A percentile compares a stretch with the other conserved stretches of the same genome.
Conservation (phyloP, 2,888 invertebrate species). For the Aspidiotus destructor region DNA sequence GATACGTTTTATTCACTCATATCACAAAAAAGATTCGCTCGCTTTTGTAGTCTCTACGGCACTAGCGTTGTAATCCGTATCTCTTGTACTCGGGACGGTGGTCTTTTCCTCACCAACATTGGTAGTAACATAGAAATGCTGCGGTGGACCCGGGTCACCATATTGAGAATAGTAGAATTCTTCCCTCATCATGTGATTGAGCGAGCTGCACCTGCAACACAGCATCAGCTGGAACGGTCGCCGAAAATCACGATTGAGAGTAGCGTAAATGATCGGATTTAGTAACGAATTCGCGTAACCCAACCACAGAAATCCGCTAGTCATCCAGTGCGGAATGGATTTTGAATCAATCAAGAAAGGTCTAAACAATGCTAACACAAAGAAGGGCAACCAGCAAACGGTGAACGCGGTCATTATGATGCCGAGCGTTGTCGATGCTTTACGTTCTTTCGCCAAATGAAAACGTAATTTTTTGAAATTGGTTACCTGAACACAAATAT, state of each 20-base stretch:
- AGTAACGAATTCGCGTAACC: constrained; percentile 91
- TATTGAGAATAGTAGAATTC: constrained; percentile 88
- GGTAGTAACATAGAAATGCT: constrained; percentile 30
- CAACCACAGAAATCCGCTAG: constrained; percentile 78
- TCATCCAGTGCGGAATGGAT: constrained; percentile 62
- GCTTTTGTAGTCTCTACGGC: constrained; percentile 20
- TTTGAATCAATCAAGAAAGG: constrained; percentile 69
- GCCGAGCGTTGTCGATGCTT: constrained; percentile 92
- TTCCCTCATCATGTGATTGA: constrained; percentile 88
- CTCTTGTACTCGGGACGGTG: constrained; percentile 19
- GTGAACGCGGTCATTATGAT: constrained; percentile 93
- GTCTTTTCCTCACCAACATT: constrained; percentile 27
- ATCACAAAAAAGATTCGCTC: constrained; percentile 33
- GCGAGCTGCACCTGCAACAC: constrained; percentile 76
- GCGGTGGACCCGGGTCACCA: constrained; percentile 55
- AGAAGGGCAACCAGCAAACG: constrained; percentile 91
- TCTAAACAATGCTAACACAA: constrained; percentile 80
- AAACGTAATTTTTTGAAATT: constrained; percentile 68
- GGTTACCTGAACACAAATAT: not conserved
- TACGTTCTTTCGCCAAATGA: constrained; percentile 78
- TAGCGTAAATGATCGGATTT: constrained; percentile 91
- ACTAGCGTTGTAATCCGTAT: constrained; percentile 11
- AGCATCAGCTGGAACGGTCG: constrained; percentile 92
- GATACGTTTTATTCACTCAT: not conserved
- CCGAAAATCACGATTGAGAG: constrained; percentile 87